These are phyloP conservation scores for Sceloporus tristichus DNA, from an alignment of 2,113 vertebrate genomes.

Conservation along the genomic window DNA sequence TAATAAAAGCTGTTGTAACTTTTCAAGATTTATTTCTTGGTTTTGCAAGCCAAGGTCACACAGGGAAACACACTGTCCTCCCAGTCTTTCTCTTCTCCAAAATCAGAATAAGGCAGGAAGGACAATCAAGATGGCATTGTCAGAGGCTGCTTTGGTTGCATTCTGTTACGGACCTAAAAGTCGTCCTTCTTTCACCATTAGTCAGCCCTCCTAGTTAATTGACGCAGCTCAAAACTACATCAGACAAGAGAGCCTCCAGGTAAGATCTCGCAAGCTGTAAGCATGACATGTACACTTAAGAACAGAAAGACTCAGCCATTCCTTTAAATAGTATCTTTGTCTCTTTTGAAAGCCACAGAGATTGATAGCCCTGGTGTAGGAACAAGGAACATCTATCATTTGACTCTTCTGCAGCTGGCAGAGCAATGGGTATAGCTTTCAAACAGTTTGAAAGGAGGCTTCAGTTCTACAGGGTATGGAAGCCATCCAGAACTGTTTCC, in stretches of 20 bases:
- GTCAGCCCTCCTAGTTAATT: slow-evolving; percentile 52
- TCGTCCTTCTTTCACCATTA: slow-evolving; percentile 50
- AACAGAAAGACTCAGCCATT: slow-evolving; percentile 52
- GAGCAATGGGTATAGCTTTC: slow-evolving; percentile 35
- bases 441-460: background rate
- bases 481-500: slow-evolving; percentile 28
- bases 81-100: background rate
- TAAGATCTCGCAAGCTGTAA: slow-evolving; percentile 54
- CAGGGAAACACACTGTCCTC: slow-evolving; percentile 24
- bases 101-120: background rate
- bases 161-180: slow-evolving; percentile 53
- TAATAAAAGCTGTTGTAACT: background rate
- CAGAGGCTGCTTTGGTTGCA: slow-evolving; percentile 51
- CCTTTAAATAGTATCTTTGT: slow-evolving; percentile 33
- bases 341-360: slow-evolving; percentile 30
- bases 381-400: slow-evolving; percentile 12
- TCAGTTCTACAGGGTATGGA: background rate
- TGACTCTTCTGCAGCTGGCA: background rate
- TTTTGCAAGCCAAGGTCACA: slow-evolving; percentile 36
- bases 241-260: slow-evolving; percentile 58
- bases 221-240: slow-evolving; percentile 47
- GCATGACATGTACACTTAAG: slow-evolving; percentile 39
- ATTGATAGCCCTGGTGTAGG: slow-evolving; percentile 22
- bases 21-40: slow-evolving; percentile 23
- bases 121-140: slow-evolving; percentile 47